Evolutionary conservation across 2,113 vertebrate genomes (phyloP), one percentile per base, ranked within the genome.

Genomic region (Coracopsis vasa): DNA sequence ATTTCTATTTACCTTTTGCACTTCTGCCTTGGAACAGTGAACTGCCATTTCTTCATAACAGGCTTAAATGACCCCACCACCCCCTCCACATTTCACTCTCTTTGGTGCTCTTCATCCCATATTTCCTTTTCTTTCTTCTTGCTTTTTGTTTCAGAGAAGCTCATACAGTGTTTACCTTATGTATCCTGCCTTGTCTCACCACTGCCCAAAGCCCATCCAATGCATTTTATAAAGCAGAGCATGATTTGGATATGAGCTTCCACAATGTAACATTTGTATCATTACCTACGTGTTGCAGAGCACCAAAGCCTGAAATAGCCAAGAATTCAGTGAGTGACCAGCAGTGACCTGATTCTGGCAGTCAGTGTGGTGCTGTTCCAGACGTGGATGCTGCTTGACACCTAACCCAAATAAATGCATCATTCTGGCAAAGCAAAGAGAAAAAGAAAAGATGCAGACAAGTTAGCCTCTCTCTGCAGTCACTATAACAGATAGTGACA

Each of bases 391-490:
- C 61, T 85, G 78, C 81, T 45, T 80, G 74, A 92, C 70, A 75
- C 33, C 33, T 39, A 93, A 92, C 41, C 67, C 82, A 96, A 96
- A 94, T 29, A 94, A 73, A 93, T 70, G n/a, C 71, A 77, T 88
- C 71, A 51, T 20, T 60, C 71, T 83, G 75, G 71, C 53, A 82
- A 73, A 69, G 47, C 37, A 62, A 82, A 65, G 37, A 51, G 44
- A 37, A 33, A 77, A 62, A 70, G 31, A 41, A 47, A 48, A 79
- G 51, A 41, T 28, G 28, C 37, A 80, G 58, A 82, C 35, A 64
- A 53, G 10, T 41, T 11, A 44, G 41, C 29, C 33, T 67, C 70
- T 84, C 72, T 78, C 78, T 42, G 31, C 35, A 51, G 47, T 56
- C 18, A 33, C 51, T 25, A 3, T 23, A 47, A 58, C 35, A 86